A percentile compares a stretch with the other conserved stretches of the same genome.
Evolutionary conservation across 1,140 invertebrate species (phyloP).

Genomic region (Diplogasteroides magnus): DNA sequence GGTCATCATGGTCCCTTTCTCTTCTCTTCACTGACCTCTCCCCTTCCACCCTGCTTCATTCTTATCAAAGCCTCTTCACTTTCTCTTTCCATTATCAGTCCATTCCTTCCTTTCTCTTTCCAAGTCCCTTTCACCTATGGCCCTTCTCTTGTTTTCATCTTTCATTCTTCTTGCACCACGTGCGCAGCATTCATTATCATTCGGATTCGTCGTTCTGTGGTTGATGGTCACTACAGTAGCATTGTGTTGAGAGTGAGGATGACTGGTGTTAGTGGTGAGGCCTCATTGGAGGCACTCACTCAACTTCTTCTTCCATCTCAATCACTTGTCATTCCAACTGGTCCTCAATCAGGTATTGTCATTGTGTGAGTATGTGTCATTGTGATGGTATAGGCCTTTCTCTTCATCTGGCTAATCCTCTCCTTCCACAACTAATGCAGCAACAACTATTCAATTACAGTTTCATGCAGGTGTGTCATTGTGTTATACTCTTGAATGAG

Average conservation of each 20-base stretch:
- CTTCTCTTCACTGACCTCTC: too few species aligned
- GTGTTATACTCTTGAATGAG: too few species aligned
- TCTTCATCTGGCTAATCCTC: neutral
- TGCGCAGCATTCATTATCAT: neutral
- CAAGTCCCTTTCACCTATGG: neutral
- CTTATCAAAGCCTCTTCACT: too few species aligned
- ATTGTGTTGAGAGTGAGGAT: too few species aligned
- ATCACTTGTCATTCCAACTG: neutral
- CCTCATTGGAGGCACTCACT: neutral
- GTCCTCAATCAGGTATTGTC: neutral
- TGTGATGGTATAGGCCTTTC: neutral
- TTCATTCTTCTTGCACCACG: neutral
- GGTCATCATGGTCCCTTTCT: too few species aligned
- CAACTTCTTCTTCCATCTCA: neutral
- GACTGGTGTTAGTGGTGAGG: neutral
- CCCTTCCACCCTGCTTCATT: too few species aligned
- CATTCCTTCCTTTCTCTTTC: too few species aligned
- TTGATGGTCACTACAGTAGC: too few species aligned
- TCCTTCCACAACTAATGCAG: neutral
- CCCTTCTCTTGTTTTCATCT: neutral
- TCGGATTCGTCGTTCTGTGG: neutral
- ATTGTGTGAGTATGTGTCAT: neutral
- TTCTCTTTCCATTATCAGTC: too few species aligned
- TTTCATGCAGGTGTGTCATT: neutral
- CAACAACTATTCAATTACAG: neutral